phyloP scores from a whole-genome alignment of 35 echinoderm and acorn worm genomes.

The Chiridota heheva region DNA sequence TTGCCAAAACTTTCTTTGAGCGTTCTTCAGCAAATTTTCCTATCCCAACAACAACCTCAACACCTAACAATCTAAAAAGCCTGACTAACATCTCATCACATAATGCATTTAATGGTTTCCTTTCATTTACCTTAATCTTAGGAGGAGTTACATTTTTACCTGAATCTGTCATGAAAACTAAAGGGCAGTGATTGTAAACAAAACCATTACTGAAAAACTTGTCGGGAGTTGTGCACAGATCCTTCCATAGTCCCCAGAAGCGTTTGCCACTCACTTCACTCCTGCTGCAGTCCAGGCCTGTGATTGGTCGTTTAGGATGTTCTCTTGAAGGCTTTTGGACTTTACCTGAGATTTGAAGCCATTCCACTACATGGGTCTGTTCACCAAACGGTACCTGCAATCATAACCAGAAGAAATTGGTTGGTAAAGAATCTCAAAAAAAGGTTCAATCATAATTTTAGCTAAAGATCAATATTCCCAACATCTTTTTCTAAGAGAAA shows the following conservation, averaged over 20 bases:
- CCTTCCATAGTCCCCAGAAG: conserved; percentile 88
- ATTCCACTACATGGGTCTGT: conserved; percentile 65
- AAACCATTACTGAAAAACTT: conserved; percentile 79
- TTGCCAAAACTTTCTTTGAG: conserved; percentile 57
- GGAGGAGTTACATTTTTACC: conserved; percentile 94
- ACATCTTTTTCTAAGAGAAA: neutral
- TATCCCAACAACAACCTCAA: conserved; percentile 86
- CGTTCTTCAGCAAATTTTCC: conserved; percentile 89
- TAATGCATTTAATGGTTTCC: conserved; percentile 66
- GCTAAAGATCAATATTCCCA: neutral
- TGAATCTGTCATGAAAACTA: conserved; percentile 82
- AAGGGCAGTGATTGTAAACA: conserved; percentile 91
- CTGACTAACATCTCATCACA: conserved; percentile 76
- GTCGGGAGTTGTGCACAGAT: conserved; percentile 77
- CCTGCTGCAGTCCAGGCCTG: conserved; percentile 68
- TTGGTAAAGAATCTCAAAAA: neutral
- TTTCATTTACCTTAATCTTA: conserved; percentile 52
- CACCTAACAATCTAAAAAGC: conserved; percentile 58
- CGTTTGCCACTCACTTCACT: conserved; percentile 91
- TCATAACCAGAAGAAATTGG: neutral
- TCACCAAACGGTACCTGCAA: conserved; percentile 97
- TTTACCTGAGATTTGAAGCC: conserved; percentile 80
- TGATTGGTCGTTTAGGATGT: conserved; percentile 84
- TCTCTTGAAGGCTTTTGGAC: conserved; percentile 86
- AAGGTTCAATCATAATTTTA: neutral